Evolutionary conservation across 1,140 invertebrate genomes (phyloP).

Genomic region (Brachionus asplanchnoidis): DNA sequence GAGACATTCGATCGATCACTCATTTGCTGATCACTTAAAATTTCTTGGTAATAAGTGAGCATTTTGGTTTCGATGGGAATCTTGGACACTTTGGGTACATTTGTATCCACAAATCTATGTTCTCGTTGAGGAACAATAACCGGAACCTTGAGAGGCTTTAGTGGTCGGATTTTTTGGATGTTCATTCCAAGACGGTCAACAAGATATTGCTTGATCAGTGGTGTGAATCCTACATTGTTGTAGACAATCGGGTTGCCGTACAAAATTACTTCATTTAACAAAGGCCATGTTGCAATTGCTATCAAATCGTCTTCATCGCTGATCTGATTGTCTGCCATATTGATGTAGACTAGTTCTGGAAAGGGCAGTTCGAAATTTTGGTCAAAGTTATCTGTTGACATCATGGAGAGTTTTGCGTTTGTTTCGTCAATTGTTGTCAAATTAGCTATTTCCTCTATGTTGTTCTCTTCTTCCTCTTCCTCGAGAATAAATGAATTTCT

Average conservation of each 20-base stretch:
- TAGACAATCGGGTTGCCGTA: constrained; percentile 54
- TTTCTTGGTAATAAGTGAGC: constrained; percentile 29
- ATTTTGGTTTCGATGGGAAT: constrained; percentile 11
- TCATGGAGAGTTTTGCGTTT: constrained; percentile 1
- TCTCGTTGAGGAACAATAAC: not conserved
- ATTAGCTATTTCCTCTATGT: constrained; percentile 29
- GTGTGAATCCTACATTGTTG: constrained; percentile 52
- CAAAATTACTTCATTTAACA: constrained; percentile 52
- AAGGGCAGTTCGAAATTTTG: constrained; percentile 46
- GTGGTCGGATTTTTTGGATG: constrained; percentile 45
- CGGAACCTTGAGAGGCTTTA: constrained; percentile 17
- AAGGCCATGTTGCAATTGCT: constrained; percentile 54
- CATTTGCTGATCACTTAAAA: not conserved
- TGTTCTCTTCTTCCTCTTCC: constrained; percentile 38
- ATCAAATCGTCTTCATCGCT: constrained; percentile 52
- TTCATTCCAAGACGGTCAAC: constrained; percentile 51
- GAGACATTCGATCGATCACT: not conserved
- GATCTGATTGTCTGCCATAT: constrained; percentile 53
- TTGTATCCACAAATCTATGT: not conserved
- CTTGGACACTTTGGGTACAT: constrained; percentile 2
- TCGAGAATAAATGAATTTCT: constrained; percentile 39
- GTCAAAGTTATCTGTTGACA: constrained; percentile 25
- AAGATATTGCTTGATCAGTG: constrained; percentile 52
- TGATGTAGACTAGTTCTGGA: constrained; percentile 51
- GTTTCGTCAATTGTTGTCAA: not conserved